Evolutionary conservation across 2,797 vertebrate species (phyloP), one percentile per base, ranked within the genome.

Genomic region (Hoplostethus mediterraneus): DNA sequence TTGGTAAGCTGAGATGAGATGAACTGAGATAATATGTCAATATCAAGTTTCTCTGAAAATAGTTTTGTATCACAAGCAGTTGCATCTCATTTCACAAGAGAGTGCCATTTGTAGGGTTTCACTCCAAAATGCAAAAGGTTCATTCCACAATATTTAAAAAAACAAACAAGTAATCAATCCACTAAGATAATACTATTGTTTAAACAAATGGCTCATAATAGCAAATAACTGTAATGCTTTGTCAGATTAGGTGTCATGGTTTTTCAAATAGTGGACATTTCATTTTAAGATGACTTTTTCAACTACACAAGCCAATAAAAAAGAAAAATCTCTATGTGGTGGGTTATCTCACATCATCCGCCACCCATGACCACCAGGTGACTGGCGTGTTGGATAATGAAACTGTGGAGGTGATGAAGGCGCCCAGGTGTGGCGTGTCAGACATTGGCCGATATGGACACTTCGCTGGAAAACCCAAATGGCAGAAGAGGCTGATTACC

Each of bases 401-500:
- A 12, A 92, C 92, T 1, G 7, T 91, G 68, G 56, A 80, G 9
- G 75, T 85, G 31, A 94, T 97, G 86, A 88, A 87, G 71, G 63
- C 53, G 2, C 94, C 96, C 3, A 88, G 96, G 66, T 97, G 96
- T 68, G 96, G 96, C 0, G 28, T 96, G 8, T 92, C 96, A 0
- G 96, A 97, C 77, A 44, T 93, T 38, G 87, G 83, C 17, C 61
- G 78, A 17, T 92, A 89, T 4, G 73, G 56, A 5, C 70, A 83
- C 14, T 92, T 90, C 28, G 0, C 53, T 47, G 58, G 83, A 21
- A 84, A 0, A 48, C 91, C 81, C 16, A 95, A 2, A 84, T 97
- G 96, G 96, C 0, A 0, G 10, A 95, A 91, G 66, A 92, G 12
- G 25, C 4, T 59, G 0, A 69, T 97, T 56, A 96, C 95, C 31